Evolutionary conservation across 2,797 vertebrate genomes (phyloP).

Genomic region (Melanotaenia pygmaea): DNA sequence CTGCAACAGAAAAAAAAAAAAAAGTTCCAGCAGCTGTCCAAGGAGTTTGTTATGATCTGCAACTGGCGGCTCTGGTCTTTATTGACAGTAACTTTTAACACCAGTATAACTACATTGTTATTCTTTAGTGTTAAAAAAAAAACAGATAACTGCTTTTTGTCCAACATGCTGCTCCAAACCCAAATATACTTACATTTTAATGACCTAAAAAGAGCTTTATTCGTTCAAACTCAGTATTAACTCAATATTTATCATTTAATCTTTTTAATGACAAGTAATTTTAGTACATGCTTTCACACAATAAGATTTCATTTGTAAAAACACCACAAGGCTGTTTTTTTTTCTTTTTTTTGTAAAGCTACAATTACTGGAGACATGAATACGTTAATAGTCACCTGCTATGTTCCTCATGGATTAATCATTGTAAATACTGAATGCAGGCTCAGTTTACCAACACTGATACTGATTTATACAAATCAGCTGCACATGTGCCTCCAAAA

Average conservation of each 20-base stretch:
- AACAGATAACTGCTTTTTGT: neutral
- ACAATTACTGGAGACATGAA: too few relatives aligned
- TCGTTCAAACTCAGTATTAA: neutral
- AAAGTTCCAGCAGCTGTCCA: neutral
- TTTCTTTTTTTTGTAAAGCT: too few relatives aligned
- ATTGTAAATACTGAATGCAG: neutral
- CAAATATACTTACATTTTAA: neutral
- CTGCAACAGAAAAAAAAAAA: constrained; percentile 54
- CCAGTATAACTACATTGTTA: neutral
- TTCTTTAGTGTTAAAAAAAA: neutral
- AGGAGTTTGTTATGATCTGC: neutral
- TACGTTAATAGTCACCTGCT: too few relatives aligned
- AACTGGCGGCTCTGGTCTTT: neutral
- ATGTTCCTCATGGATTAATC: too few relatives aligned
- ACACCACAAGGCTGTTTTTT: too few relatives aligned
- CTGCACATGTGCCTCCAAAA: neutral
- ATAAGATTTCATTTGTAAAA: too few relatives aligned
- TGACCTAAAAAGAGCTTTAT: neutral
- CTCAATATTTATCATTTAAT: too few relatives aligned
- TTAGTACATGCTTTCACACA: too few relatives aligned
- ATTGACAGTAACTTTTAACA: neutral
- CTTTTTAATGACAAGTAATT: too few relatives aligned
- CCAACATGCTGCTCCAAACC: neutral
- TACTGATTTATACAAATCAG: neutral
- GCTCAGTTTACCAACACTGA: neutral